Percentiles rank a stretch among this genome's conserved stretches.
Evolutionary conservation across 2,113 vertebrate genomes (phyloP).

Genomic region (Ophthalmolycus amberensis): DNA sequence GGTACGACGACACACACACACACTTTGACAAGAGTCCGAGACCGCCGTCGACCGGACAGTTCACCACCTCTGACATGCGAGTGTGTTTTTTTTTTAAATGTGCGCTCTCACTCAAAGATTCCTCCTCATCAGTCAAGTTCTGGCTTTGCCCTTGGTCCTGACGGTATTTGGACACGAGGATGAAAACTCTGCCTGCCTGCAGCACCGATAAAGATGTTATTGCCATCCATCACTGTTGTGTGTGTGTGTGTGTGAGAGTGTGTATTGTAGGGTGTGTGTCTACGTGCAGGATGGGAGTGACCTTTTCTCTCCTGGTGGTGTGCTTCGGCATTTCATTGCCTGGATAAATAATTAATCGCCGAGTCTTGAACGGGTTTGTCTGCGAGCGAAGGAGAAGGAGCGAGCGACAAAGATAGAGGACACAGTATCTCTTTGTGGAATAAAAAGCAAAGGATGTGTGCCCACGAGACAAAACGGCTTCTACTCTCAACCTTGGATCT

Average conservation of each 20-base stretch:
- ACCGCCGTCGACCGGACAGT: constrained; percentile 41
- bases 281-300: constrained; percentile 59
- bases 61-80: constrained; percentile 53
- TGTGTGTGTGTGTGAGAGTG: constrained; percentile 25
- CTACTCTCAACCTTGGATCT: constrained; percentile 26
- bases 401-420: constrained; percentile 56
- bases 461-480: constrained; percentile 34
- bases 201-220: constrained; percentile 70
- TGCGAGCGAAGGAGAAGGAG: constrained; percentile 53
- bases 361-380: constrained; percentile 68
- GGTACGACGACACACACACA: not conserved
- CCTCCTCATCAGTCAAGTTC: constrained; percentile 59
- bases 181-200: constrained; percentile 61
- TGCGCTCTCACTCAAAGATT: constrained; percentile 31
- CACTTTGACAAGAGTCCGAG: constrained; percentile 10
- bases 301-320: constrained; percentile 75
- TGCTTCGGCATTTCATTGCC: constrained; percentile 80
- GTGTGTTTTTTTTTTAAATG: constrained; percentile 46
- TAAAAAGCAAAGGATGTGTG: constrained; percentile 29
- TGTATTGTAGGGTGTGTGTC: constrained; percentile 21
- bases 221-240: constrained; percentile 66
- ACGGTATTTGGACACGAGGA: constrained; percentile 49
- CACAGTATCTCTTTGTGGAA: constrained; percentile 56
- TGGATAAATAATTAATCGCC: constrained; percentile 79
- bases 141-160: constrained; percentile 60